phyloP scores from a whole-genome alignment of 2,888 invertebrate genomes.

The Syritta pipiens region DNA sequence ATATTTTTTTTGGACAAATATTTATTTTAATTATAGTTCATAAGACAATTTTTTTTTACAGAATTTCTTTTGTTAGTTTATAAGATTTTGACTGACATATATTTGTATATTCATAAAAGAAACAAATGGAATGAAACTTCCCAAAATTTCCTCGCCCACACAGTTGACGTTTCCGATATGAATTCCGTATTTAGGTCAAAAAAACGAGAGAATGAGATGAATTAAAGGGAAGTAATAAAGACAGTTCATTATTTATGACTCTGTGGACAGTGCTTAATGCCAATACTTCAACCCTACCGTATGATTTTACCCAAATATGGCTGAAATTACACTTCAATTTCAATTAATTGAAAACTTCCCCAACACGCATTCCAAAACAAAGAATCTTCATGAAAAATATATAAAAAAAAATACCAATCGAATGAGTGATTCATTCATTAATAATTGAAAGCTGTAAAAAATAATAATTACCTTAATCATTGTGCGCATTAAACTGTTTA shows the following conservation, averaged over 20 bases:
- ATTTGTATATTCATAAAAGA: background rate
- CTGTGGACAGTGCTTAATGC: slow-evolving; percentile 5
- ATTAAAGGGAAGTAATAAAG: slow-evolving; percentile 9
- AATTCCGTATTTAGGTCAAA: slow-evolving; percentile 2
- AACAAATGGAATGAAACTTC: background rate
- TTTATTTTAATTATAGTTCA: too few relatives aligned
- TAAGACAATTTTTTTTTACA: too few relatives aligned
- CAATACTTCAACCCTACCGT: background rate
- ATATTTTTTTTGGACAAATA: too few relatives aligned
- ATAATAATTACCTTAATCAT: slow-evolving; percentile 48
- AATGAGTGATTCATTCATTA: slow-evolving; percentile 29
- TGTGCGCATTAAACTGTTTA: slow-evolving; percentile 55
- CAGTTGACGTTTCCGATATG: too few relatives aligned
- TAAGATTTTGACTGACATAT: too few relatives aligned
- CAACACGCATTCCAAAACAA: slow-evolving; percentile 19
- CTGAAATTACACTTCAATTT: slow-evolving; percentile 36
- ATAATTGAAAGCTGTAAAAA: slow-evolving; percentile 51
- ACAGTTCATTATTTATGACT: slow-evolving; percentile 31
- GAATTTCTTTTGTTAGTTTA: too few relatives aligned
- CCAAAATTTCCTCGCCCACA: too few relatives aligned
- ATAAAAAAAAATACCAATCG: slow-evolving; percentile 14
- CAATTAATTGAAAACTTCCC: slow-evolving; percentile 41
- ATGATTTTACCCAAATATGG: background rate
- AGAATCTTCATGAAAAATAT: slow-evolving; percentile 7
- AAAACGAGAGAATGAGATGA: background rate